Evolutionary conservation across 64 coral and sea anemone species (phyloP), one percentile per base, ranked within the genome.

Genomic region (Porites lutea): DNA sequence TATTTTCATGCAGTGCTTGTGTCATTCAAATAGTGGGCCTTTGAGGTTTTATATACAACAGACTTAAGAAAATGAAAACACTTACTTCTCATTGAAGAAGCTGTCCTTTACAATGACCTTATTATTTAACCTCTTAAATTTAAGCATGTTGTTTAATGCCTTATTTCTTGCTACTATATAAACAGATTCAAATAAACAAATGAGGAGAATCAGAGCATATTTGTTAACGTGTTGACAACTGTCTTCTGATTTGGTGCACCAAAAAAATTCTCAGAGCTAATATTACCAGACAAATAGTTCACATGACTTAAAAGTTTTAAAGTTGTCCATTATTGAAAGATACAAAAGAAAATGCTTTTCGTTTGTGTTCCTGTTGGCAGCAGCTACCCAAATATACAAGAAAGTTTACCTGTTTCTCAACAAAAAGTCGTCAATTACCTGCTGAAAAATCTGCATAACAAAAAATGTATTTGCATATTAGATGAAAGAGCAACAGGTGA

Each of bases 311-410:
- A 52, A 76, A 3, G 51, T 13, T 15, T 15, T 7, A 66, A 13
- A 20, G 22, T 11, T 11, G 8, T 49, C 46, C n/a, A 83, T 65
- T 83, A 19, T 83, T 67, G 2, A 37, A 84, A 65, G 64, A 12
- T 16, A 84, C 59, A 84, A 84, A 52, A 27, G 64, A 69, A 69
- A 7, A 67, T 64, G 46, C 59, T 65, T 65, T 51, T 67, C 67
- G 69, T 68, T 9, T 65, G 14, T 84, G 63, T 48, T 8, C 18
- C 64, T 68, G 18, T 14, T 68, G 19, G 46, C 47, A 68, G 81
- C 81, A 84, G 81, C 81, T 84, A 84, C 48, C 43, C 62, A 84
- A 84, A 84, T 61, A 84, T 84, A 70, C 81, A 84, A 52, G 44
- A 84, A 52, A 84, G 62, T 69, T 84, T 84, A 67, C 61, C 61